phyloP scores from a whole-genome alignment of 2,888 invertebrate genomes.

The Platypus cylindrus region DNA sequence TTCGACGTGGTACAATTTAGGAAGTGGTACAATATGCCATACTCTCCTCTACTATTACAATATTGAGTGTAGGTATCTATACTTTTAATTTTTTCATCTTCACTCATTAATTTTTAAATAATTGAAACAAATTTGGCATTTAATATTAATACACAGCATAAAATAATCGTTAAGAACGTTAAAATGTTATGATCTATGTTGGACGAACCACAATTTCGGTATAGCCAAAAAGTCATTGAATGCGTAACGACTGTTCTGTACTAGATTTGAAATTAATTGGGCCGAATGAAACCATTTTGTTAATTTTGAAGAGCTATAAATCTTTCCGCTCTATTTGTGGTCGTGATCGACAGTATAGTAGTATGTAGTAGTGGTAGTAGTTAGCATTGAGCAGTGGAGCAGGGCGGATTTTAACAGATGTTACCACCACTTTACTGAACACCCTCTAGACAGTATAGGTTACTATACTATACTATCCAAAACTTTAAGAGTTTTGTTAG shows the following conservation, averaged over 20 bases:
- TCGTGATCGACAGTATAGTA: slow-evolving; percentile 27
- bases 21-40: no score
- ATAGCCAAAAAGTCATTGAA: slow-evolving; percentile 13
- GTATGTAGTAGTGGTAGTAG: slow-evolving; percentile 21
- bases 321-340: slow-evolving; percentile 35
- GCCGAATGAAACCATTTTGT: slow-evolving; percentile 36
- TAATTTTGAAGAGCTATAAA: slow-evolving; percentile 36
- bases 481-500: no score
- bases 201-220: slow-evolving; percentile 14
- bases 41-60: no score
- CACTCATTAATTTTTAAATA: no score
- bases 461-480: no score
- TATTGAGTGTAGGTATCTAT: no score
- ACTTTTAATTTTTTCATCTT: no score
- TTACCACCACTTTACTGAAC: slow-evolving; percentile 21
- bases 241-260: slow-evolving; percentile 18
- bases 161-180: slow-evolving; percentile 13
- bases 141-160: no score
- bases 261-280: slow-evolving; percentile 33
- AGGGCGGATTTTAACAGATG: slow-evolving; percentile 30
- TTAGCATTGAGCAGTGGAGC: no score
- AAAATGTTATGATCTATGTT: slow-evolving; percentile 15
- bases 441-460: slow-evolving; percentile 17
- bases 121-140: no score
- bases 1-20: no score